Evolutionary conservation across 2,888 invertebrate species (phyloP), one percentile per base, ranked within the genome.

Genomic region (Caenorhabditis sp.): DNA sequence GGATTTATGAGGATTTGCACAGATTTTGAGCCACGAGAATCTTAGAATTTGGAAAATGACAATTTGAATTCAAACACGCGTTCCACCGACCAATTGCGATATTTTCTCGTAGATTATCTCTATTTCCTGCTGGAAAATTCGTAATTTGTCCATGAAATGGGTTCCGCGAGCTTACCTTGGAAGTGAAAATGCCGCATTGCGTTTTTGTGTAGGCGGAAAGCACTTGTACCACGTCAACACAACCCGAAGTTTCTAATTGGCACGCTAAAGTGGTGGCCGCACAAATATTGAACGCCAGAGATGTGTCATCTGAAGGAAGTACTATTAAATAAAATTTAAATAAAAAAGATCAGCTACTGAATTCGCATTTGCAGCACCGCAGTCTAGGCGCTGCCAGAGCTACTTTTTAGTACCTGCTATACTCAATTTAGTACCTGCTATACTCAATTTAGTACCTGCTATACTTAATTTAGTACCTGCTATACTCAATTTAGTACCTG

Each of bases 41-140:
- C n/a, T n/a, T n/a, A n/a, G n/a, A n/a, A n/a, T n/a, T n/a, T 62
- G 48, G 6, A 22, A 9, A 26, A 2, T 43, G n/a, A n/a, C 7
- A 35, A 35, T 7, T 8, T 17, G 15, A 46, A 26, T 46, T 59
- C 53, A 82, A 15, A 82, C 82, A 48, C 82, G 65, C 37, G 78
- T 80, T 48, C 82, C 82, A 24, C 76, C 82, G 39, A 82, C 76
- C 43, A 82, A 46, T 32, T 68, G 59, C 8, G 74, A 71, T 32
- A 81, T 61, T 32, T 75, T 73, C 39, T 94, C 94, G 88, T 97
- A 96, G 86, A 96, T 95, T 82, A 95, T 92, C 89, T 98, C 97
- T 80, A 98, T 94, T 9, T 95, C 95, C 89, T 94, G 94, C 2
- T 95, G 95, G 82, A 96, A 93, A 78, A 15, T n/a, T 30, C 24